Conservation (phyloP, 2,888 invertebrate genomes). For the Galeopsomyia nigrocyanea region DNA sequence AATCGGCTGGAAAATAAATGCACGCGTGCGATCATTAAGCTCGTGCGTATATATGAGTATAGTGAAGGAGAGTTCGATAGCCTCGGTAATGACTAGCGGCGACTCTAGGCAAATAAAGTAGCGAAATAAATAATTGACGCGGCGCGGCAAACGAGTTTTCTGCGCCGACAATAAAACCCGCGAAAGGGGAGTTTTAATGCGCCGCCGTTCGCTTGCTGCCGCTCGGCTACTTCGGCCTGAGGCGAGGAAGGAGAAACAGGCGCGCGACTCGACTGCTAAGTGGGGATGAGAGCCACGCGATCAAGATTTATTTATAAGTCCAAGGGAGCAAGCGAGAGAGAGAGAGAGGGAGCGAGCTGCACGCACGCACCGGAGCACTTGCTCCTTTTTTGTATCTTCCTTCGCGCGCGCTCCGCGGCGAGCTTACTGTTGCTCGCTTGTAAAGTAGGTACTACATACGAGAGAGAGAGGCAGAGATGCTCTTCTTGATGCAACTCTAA, state of each 20-base stretch:
- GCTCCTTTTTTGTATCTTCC: slow-evolving; percentile 28
- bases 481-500: too few relatives aligned
- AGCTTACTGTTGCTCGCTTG: background rate
- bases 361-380: background rate
- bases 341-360: slow-evolving; percentile 12
- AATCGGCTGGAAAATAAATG: too few relatives aligned
- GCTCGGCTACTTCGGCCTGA: background rate
- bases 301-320: slow-evolving; percentile 69
- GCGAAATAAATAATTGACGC: slow-evolving; percentile 69
- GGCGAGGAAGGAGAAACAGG: slow-evolving; percentile 50
- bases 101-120: slow-evolving; percentile 65
- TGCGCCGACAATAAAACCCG: slow-evolving; percentile 2
- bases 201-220: too few relatives aligned
- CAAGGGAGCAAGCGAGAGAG: background rate
- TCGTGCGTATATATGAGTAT: background rate
- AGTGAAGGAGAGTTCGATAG: slow-evolving; percentile 46
- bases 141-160: slow-evolving; percentile 40
- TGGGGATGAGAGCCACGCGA: slow-evolving; percentile 68
- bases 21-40: background rate
- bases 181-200: background rate
- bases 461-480: too few relatives aligned
- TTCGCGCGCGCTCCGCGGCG: background rate
- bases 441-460: background rate
- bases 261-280: slow-evolving; percentile 50
- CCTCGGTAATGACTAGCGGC: slow-evolving; percentile 58